Percentiles rank a stretch among this genome's conserved stretches.
These are phyloP conservation scores for Melanogrammus aeglefinus DNA, from an alignment of 2,797 vertebrate species.

Conservation along the genomic window DNA sequence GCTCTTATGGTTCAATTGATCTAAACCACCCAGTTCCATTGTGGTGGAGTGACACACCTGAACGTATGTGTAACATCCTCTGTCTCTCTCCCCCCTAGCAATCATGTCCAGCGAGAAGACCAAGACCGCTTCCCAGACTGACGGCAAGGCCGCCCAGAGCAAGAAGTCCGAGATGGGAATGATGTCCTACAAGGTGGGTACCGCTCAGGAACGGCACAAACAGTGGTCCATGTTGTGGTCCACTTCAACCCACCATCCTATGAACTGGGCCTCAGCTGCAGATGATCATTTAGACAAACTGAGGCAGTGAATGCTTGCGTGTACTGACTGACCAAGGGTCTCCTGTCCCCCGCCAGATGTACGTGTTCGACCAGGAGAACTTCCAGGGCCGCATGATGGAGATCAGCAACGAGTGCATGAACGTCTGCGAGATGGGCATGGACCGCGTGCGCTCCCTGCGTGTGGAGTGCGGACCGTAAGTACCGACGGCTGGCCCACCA, in stretches of 20 bases:
- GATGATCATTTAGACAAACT: neutral
- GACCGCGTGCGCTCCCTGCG: constrained; percentile 81
- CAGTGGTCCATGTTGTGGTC: neutral
- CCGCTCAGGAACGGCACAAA: neutral
- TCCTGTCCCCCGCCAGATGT: constrained; percentile 59
- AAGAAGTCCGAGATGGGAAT: constrained; percentile 79
- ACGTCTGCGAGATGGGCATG: constrained; percentile 79
- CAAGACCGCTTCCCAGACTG: constrained; percentile 77
- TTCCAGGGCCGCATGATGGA: constrained; percentile 83
- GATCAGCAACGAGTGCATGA: constrained; percentile 80
- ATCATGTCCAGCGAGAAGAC: constrained; percentile 80
- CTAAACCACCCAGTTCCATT: neutral
- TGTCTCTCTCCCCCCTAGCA: constrained; percentile 47
- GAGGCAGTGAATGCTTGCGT: neutral
- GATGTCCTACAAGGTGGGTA: constrained; percentile 76
- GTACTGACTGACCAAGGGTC: constrained; percentile 8
- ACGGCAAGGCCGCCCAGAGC: constrained; percentile 73
- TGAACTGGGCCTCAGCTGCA: too few species aligned
- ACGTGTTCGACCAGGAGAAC: constrained; percentile 80
- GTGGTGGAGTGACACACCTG: neutral
- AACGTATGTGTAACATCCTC: constrained; percentile 8
- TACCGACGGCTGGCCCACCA: constrained; percentile 4
- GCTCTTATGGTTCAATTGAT: neutral
- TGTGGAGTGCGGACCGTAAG: constrained; percentile 82
- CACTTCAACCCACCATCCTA: too few species aligned